Percentiles rank a stretch among this genome's conserved stretches.
These are phyloP conservation scores for Brachypterus glaber DNA, from an alignment of 2,888 invertebrate genomes.

Conservation along the genomic window DNA sequence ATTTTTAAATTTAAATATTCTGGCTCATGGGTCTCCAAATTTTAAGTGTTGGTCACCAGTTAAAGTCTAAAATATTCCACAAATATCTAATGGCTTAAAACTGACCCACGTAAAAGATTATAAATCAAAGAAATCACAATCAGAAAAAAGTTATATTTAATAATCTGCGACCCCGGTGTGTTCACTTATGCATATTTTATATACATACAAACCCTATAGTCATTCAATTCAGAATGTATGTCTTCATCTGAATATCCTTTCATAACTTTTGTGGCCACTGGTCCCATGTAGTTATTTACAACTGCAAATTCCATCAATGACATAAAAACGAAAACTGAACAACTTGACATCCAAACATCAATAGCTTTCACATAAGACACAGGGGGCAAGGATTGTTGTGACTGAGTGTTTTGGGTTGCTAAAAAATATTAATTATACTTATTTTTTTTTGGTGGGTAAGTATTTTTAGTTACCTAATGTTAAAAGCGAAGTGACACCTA, in stretches of 20 bases:
- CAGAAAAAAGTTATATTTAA: no score
- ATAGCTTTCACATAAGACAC: constrained; percentile 90
- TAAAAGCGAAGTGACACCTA: constrained; percentile 78
- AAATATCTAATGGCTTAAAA: no score
- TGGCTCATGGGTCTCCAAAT: no score
- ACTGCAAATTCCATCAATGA: constrained; percentile 85
- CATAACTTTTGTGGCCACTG: constrained; percentile 80
- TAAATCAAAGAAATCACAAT: no score
- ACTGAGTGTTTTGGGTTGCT: constrained; percentile 90
- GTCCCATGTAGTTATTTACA: constrained; percentile 79
- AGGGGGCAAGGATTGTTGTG: constrained; percentile 79
- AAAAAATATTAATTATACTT: constrained; percentile 13
- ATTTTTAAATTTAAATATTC: no score
- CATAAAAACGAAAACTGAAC: constrained; percentile 84
- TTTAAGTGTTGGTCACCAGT: no score
- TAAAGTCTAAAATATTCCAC: no score
- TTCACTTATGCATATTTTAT: no score
- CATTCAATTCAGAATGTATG: constrained; percentile 59
- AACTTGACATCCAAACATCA: constrained; percentile 88
- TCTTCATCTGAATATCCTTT: constrained; percentile 85
- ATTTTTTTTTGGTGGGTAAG: background rate
- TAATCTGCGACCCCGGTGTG: no score
- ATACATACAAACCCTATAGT: constrained; percentile 77
- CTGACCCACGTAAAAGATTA: no score
- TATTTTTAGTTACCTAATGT: constrained; percentile 62